Evolutionary conservation across 1,140 invertebrate species (phyloP).

Genomic region (Parasteatoda tepidariorum): DNA sequence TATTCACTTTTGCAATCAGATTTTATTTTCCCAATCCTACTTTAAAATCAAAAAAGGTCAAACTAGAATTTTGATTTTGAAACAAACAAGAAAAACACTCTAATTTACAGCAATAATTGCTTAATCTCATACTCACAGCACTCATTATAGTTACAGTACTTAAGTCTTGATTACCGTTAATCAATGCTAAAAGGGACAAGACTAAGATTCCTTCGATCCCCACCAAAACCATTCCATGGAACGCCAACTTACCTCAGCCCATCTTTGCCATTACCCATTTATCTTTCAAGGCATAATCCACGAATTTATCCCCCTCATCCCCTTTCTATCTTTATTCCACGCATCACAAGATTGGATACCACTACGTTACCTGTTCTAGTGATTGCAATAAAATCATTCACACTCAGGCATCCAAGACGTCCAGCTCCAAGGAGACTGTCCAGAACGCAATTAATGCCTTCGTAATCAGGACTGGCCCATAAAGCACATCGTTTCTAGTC

Average conservation of each 20-base stretch:
- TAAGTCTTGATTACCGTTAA: too few species aligned
- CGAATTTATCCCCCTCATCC: not conserved
- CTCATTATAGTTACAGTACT: too few species aligned
- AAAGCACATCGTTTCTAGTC: conserved; percentile 3
- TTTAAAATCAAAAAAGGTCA: too few species aligned
- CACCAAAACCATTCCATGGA: too few species aligned
- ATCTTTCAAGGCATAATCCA: conserved; percentile 34
- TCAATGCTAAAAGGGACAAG: too few species aligned
- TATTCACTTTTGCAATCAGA: too few species aligned
- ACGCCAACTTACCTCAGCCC: conserved; percentile 10
- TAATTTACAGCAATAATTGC: too few species aligned
- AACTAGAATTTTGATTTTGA: too few species aligned
- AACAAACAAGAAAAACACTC: too few species aligned
- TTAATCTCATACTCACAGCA: too few species aligned
- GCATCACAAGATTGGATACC: conserved; percentile 18
- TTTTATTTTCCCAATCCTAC: too few species aligned
- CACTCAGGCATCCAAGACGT: not conserved
- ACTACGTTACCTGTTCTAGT: conserved; percentile 4
- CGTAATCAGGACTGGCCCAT: conserved; percentile 46
- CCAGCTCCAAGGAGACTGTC: not conserved
- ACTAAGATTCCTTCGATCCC: too few species aligned
- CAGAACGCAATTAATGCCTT: conserved; percentile 51
- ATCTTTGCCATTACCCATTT: conserved; percentile 10
- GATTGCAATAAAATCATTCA: conserved; percentile 56
- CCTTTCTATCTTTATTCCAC: not conserved